Percentiles rank a stretch among this genome's conserved stretches.
Evolutionary conservation across 2,888 invertebrate genomes (phyloP).

Genomic region (Drosophila leonis): DNA sequence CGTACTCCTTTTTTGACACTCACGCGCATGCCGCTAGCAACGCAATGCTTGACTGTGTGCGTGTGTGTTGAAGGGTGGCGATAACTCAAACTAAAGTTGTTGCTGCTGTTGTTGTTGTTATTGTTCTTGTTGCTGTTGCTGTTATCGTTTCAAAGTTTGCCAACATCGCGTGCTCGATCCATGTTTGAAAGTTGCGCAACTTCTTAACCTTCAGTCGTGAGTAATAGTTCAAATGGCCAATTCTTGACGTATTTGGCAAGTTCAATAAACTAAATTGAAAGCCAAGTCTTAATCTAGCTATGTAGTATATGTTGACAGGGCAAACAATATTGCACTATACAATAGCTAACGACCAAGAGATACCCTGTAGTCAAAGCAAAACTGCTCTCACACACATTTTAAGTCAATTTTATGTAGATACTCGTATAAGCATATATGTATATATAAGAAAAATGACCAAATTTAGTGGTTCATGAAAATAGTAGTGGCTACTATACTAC

Average conservation of each 20-base stretch:
- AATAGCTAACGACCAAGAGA: not conserved
- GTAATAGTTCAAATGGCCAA: not conserved
- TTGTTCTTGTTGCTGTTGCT: constrained; percentile 1
- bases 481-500: too few relatives aligned
- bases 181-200: constrained; percentile 25
- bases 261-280: not conserved
- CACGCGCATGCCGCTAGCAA: constrained; percentile 52
- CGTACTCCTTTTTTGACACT: constrained; percentile 38
- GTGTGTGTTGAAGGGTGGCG: constrained; percentile 3
- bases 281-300: not conserved
- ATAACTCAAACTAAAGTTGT: constrained; percentile 6
- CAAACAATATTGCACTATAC: not conserved
- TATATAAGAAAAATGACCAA: too few relatives aligned
- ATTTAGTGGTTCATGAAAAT: too few relatives aligned
- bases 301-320: not conserved
- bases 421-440: too few relatives aligned
- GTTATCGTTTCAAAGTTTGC: constrained; percentile 11
- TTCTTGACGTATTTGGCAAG: constrained; percentile 16
- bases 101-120: constrained; percentile 1
- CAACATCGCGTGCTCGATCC: constrained; percentile 37
- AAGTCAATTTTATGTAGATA: too few relatives aligned
- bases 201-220: constrained; percentile 13
- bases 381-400: not conserved
- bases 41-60: not conserved
- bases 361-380: not conserved